phyloP scores from a whole-genome alignment of 1,140 invertebrate genomes.

The Solenopsis invicta region DNA sequence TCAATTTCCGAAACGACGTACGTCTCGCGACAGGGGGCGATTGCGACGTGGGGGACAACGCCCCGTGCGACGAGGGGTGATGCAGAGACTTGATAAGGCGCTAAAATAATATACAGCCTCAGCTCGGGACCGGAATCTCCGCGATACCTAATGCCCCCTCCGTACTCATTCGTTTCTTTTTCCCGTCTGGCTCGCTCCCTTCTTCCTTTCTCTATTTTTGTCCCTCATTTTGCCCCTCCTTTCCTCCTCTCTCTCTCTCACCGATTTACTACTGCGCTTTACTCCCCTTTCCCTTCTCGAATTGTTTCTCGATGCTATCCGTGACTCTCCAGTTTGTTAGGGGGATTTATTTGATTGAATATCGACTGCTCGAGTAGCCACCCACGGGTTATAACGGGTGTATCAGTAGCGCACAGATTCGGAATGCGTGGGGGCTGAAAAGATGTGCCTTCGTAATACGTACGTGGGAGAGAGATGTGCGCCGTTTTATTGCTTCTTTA shows the following conservation, averaged over 20 bases:
- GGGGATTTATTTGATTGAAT: constrained; percentile 84
- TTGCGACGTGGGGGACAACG: constrained; percentile 48
- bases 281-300: constrained; percentile 14
- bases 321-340: constrained; percentile 82
- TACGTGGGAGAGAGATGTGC: neutral
- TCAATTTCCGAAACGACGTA: constrained; percentile 83
- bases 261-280: neutral
- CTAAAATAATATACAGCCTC: constrained; percentile 76
- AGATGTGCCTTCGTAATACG: constrained; percentile 6
- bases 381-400: constrained; percentile 67
- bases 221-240: constrained; percentile 21
- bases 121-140: constrained; percentile 40
- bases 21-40: constrained; percentile 72
- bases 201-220: neutral
- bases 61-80: constrained; percentile 71
- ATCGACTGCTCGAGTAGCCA: constrained; percentile 74
- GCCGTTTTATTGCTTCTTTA: constrained; percentile 23
- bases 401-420: constrained; percentile 73
- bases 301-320: constrained; percentile 83
- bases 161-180: constrained; percentile 37
- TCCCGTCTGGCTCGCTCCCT: neutral
- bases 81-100: constrained; percentile 78
- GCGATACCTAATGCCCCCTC: constrained; percentile 51
- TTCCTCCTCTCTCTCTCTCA: neutral
- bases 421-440: constrained; percentile 36